Percentiles rank a stretch among this genome's conserved stretches.
Evolutionary conservation across 2,888 invertebrate species (phyloP).

Genomic region (Metalampra italica): DNA sequence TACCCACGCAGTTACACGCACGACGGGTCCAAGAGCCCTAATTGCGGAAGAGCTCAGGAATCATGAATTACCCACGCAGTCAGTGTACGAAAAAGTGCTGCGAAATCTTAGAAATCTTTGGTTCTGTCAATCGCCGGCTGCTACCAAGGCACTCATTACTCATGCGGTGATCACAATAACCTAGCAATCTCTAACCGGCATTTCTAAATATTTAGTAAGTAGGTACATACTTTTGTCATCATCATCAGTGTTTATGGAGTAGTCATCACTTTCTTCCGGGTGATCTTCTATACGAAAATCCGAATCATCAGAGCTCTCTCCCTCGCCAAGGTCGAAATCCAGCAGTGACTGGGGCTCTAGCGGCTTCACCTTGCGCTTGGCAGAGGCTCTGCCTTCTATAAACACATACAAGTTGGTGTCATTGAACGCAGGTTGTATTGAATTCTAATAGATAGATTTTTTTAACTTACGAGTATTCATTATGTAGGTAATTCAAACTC

Average conservation of each 20-base stretch:
- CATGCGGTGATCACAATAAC: no score
- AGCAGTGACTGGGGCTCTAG: constrained; percentile 86
- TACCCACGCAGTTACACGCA: no score
- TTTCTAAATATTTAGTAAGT: background rate
- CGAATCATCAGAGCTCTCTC: constrained; percentile 95
- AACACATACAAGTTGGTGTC: constrained; percentile 4
- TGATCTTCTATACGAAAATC: constrained; percentile 95
- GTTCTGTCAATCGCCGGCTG: no score
- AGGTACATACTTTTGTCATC: constrained; percentile 73
- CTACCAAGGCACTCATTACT: no score
- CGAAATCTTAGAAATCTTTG: no score
- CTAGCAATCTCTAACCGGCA: no score
- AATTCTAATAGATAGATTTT: no score
- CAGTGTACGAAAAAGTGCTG: no score
- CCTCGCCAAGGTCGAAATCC: constrained; percentile 92
- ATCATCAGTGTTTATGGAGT: constrained; percentile 83
- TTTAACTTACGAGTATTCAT: constrained; percentile 10
- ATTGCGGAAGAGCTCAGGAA: no score
- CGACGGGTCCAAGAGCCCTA: no score
- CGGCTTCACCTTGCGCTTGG: constrained; percentile 89
- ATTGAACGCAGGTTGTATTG: background rate
- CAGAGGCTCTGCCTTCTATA: constrained; percentile 82
- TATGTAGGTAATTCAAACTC: background rate
- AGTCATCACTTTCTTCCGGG: constrained; percentile 87
- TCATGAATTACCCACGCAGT: no score